Evolutionary conservation across 2,113 vertebrate genomes (phyloP), one percentile per base, ranked within the genome.

Genomic region (Rousettus leschenaultii): DNA sequence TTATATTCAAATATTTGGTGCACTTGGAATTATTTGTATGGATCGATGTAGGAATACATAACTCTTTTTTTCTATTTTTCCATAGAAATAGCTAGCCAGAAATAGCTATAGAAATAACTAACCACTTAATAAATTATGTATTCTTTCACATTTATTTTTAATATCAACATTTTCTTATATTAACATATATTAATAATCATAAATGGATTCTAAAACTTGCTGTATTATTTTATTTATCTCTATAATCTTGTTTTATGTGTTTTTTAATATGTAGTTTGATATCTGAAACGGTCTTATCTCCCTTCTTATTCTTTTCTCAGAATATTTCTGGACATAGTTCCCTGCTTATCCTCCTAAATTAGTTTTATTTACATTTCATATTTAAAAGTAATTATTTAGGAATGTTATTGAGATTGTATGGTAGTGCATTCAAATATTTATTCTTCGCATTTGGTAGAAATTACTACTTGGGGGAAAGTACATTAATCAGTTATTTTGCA

Each of bases 131-230:
- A 14, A 92, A 28, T 57, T 51, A 75, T 89, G 75, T 38, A 71
- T 86, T 57, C 35, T 79, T 82, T 86, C 13, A 83, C 19, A 91
- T 63, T 68, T 75, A 59, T 82, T 91, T 84, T 93, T 96, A 71
- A 73, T 40, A 59, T 59, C 28, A 94, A 61, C 3, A 26, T 82
- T 68, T 16, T 82, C 26, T 82, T 82, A 83, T 45, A 45, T 63
- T 87, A 53, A 55, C 1, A 45, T 51, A 35, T 53, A 33, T 38
- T 78, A 45, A 66, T 73, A 61, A 51, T 66, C 85, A 89, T 79
- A 59, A 91, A 63, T 85, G 6, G 2, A 74, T 30, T 73, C 59
- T 51, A 66, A 93, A 53, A 43, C 26, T 71, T 61, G 63, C 18
- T 33, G 51, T n/a, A 65, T 11, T 43, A n/a, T 55, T 48, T 59